These are phyloP conservation scores for Drosophila melanosoma DNA, from an alignment of 2,888 invertebrate genomes.

Conservation along the genomic window DNA sequence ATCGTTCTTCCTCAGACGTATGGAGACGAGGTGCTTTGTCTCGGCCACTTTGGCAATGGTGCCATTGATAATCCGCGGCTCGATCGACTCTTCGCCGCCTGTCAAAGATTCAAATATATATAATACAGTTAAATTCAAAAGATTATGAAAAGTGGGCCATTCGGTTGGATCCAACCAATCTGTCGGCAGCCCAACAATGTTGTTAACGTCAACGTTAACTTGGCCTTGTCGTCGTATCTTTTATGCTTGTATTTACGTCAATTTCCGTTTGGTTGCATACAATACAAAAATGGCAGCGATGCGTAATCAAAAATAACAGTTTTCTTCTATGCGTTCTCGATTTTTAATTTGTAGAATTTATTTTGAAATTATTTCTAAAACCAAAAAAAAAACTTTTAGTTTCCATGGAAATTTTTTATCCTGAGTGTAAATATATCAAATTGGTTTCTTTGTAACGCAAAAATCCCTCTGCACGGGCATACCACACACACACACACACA, in stretches of 20 bases:
- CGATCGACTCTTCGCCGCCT: conserved; percentile 20
- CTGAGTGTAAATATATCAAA: neutral
- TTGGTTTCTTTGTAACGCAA: neutral
- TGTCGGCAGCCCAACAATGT: neutral
- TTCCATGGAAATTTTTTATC: neutral
- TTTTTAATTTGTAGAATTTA: neutral
- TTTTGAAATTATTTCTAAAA: neutral
- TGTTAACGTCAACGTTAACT: neutral
- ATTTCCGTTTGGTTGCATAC: conserved; percentile 50
- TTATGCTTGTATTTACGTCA: conserved; percentile 42
- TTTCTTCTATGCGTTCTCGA: neutral
- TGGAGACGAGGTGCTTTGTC: conserved; percentile 81
- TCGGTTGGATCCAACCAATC: neutral
- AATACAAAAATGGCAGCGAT: conserved; percentile 26
- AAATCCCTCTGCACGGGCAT: neutral
- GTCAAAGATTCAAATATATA: neutral
- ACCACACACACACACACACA: neutral
- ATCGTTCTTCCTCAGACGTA: conserved; percentile 75
- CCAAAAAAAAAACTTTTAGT: neutral
- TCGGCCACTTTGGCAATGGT: conserved; percentile 59
- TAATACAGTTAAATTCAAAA: neutral
- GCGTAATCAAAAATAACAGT: conserved; percentile 25
- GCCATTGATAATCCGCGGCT: conserved; percentile 81
- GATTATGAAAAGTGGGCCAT: neutral
- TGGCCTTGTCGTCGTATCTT: conserved; percentile 52